Evolutionary conservation across 2,113 vertebrate genomes (phyloP).

Genomic region (Charina bottae): DNA sequence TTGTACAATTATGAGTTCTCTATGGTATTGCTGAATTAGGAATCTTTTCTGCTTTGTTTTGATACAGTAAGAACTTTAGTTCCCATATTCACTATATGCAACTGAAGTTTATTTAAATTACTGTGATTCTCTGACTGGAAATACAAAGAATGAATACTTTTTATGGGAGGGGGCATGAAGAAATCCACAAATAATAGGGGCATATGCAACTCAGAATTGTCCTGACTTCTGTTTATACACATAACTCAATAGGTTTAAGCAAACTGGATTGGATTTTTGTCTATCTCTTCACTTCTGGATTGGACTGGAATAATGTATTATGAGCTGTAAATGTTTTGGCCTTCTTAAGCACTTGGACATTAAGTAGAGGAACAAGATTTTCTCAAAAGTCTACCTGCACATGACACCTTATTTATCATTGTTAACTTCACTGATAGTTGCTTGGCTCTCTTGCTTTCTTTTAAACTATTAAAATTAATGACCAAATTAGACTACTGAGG

Average conservation of each 20-base stretch:
- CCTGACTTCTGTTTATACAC: neutral
- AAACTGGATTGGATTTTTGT: neutral
- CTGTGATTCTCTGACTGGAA: neutral
- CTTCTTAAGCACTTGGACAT: slow-evolving; percentile 26
- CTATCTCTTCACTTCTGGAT: slow-evolving; percentile 2
- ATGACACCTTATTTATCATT: neutral
- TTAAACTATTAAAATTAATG: slow-evolving; percentile 53
- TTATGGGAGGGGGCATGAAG: neutral
- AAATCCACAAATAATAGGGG: neutral
- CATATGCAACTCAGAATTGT: neutral
- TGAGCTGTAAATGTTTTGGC: slow-evolving; percentile 18
- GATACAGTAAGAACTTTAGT: neutral
- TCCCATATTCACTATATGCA: neutral
- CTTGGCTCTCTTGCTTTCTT: slow-evolving; percentile 24
- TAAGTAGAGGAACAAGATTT: neutral
- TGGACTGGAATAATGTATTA: slow-evolving; percentile 13
- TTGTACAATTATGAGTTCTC: neutral
- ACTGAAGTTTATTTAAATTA: neutral
- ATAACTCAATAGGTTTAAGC: neutral
- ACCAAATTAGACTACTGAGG: neutral
- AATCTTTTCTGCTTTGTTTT: neutral
- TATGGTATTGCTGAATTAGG: neutral
- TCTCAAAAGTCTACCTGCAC: slow-evolving; percentile 3
- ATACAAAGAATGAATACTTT: neutral
- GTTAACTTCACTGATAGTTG: slow-evolving; percentile 2